These are phyloP conservation scores for Tyto alba DNA, from an alignment of 2,113 vertebrate species.

Conservation along the genomic window DNA sequence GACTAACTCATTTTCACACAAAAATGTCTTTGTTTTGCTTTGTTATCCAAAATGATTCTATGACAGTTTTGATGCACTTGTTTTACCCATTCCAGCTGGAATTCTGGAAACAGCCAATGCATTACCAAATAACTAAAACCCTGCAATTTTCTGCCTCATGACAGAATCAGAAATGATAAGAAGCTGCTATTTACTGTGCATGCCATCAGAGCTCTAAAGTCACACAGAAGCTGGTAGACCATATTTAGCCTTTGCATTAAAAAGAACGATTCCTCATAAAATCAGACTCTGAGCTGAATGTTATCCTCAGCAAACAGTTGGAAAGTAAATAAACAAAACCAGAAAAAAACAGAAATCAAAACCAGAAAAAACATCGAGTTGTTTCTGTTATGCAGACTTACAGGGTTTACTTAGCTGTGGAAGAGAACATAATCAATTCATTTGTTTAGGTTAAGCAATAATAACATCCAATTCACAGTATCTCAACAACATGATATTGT, in stretches of 20 bases:
- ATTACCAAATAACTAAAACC: neutral
- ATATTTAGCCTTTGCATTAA: neutral
- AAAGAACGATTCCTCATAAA: neutral
- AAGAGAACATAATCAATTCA: neutral
- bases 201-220: neutral
- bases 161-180: slow-evolving; percentile 1
- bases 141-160: neutral
- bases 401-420: neutral
- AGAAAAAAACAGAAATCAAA: too few relatives aligned
- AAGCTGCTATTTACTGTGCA: neutral
- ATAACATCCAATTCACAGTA: neutral
- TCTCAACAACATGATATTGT: neutral
- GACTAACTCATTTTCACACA: neutral
- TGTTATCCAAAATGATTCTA: neutral
- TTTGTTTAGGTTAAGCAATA: neutral
- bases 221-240: neutral
- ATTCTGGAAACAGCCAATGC: neutral
- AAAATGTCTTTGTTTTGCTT: neutral
- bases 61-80: neutral
- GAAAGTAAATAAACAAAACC: neutral
- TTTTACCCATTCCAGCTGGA: neutral
- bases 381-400: neutral
- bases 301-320: neutral
- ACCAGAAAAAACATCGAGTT: neutral
- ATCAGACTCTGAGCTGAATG: neutral